Percentiles rank a stretch among this genome's conserved stretches.
Conservation (phyloP, 2,888 invertebrate genomes). For the Byasa hedistus region DNA sequence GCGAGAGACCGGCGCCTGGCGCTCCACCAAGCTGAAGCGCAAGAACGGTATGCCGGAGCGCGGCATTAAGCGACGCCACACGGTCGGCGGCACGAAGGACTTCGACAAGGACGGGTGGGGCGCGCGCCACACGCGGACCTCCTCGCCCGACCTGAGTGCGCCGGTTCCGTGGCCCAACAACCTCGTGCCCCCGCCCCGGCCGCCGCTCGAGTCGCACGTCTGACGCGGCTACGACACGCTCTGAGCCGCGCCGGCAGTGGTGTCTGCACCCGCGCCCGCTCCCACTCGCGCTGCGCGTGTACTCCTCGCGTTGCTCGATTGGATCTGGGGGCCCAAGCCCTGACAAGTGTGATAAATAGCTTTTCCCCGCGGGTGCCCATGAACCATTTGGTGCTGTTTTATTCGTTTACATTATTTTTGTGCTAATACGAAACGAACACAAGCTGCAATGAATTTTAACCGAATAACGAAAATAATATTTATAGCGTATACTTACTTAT, state of each 20-base stretch:
- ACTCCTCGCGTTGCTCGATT: constrained; percentile 17
- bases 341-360: constrained; percentile 33
- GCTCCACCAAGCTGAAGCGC: constrained; percentile 83
- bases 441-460: constrained; percentile 33
- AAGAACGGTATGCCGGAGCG: constrained; percentile 90
- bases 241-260: constrained; percentile 40
- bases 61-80: constrained; percentile 93
- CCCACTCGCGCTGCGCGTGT: constrained; percentile 29
- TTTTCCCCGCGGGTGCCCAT: constrained; percentile 45
- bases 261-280: constrained; percentile 47
- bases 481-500: constrained; percentile 27
- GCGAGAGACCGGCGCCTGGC: constrained; percentile 78
- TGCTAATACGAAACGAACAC: constrained; percentile 46
- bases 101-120: constrained; percentile 82
- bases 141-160: constrained; percentile 79
- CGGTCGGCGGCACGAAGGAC: constrained; percentile 96
- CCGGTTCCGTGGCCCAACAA: constrained; percentile 43
- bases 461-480: constrained; percentile 39
- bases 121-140: constrained; percentile 80
- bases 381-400: constrained; percentile 27
- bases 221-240: constrained; percentile 38
- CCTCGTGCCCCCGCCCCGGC: constrained; percentile 57
- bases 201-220: constrained; percentile 62
- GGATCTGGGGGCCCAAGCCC: constrained; percentile 13
- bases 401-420: constrained; percentile 41